phyloP scores from a whole-genome alignment of 2,888 invertebrate species.

The Clepsis dumicolana region DNA sequence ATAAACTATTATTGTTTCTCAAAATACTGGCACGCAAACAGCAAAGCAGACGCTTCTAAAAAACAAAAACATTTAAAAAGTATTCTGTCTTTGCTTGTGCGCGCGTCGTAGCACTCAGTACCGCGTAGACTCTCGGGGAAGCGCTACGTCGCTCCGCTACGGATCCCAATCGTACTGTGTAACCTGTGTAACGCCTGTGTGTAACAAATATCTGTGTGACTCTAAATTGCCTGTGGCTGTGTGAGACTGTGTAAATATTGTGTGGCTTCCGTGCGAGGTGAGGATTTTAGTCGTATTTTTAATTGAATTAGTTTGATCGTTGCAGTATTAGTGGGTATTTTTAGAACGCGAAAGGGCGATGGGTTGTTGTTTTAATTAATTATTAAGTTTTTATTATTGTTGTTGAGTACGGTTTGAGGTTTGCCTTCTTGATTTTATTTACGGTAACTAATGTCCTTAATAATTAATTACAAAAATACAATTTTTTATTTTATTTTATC shows the following conservation, averaged over 20 bases:
- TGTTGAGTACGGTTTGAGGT: neutral
- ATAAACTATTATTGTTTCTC: no score
- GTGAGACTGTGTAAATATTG: slow-evolving; percentile 35
- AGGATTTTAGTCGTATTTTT: slow-evolving; percentile 35
- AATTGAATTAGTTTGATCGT: slow-evolving; percentile 32
- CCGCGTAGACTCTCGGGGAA: slow-evolving; percentile 63
- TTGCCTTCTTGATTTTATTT: neutral
- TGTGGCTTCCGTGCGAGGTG: slow-evolving; percentile 39
- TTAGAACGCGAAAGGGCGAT: neutral
- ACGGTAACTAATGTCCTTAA: no score
- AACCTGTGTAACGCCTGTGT: slow-evolving; percentile 32
- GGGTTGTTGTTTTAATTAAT: slow-evolving; percentile 10
- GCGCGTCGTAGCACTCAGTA: slow-evolving; percentile 54
- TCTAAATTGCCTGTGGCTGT: slow-evolving; percentile 35
- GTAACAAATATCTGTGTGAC: slow-evolving; percentile 37
- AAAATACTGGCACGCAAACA: neutral
- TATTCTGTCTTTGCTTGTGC: slow-evolving; percentile 6
- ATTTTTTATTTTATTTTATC: no score
- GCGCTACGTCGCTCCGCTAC: slow-evolving; percentile 63
- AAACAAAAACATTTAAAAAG: slow-evolving; percentile 25
- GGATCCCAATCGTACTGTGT: slow-evolving; percentile 52
- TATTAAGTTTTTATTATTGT: neutral
- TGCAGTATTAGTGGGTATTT: neutral
- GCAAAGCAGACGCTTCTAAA: slow-evolving; percentile 9
- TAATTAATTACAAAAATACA: no score